Evolutionary conservation across 2,888 invertebrate species (phyloP).

Genomic region (Augiades crinisus): DNA sequence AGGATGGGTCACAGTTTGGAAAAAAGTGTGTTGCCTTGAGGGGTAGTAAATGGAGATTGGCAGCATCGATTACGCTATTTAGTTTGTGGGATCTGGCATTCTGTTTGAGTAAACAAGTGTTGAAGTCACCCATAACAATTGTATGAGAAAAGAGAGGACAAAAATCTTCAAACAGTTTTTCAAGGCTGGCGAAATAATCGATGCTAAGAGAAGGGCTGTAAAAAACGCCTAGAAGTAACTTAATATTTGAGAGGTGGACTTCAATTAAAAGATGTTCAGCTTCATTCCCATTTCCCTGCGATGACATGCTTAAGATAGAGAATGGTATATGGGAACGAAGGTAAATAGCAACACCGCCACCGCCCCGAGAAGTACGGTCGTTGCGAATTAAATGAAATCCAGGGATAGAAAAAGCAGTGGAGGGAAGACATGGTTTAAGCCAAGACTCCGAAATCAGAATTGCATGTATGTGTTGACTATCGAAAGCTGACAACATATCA

Average conservation of each 20-base stretch:
- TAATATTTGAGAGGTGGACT: neutral
- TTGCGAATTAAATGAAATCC: neutral
- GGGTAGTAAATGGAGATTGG: constrained; percentile 24
- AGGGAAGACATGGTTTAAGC: neutral
- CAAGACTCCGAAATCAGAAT: neutral
- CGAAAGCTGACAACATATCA: neutral
- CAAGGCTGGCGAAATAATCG: neutral
- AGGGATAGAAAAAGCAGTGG: neutral
- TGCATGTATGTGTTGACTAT: neutral
- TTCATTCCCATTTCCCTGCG: neutral
- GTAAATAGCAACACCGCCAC: too few species aligned
- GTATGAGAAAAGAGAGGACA: neutral
- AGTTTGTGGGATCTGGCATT: constrained; percentile 9
- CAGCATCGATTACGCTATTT: constrained; percentile 2
- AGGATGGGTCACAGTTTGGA: constrained; percentile 15
- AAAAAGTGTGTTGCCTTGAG: constrained; percentile 27
- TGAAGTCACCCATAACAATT: too few species aligned
- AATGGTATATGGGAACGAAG: too few species aligned
- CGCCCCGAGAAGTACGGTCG: neutral
- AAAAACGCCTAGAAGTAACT: constrained; percentile 4
- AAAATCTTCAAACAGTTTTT: neutral
- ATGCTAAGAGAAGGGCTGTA: constrained; percentile 1
- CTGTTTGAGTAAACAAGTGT: constrained; percentile 24
- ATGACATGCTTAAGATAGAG: too few species aligned
- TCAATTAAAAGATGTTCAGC: constrained; percentile 10